Percentiles rank a stretch among this genome's conserved stretches.
These are phyloP conservation scores for Epirrita christyi DNA, from an alignment of 2,888 invertebrate species.

Conservation along the genomic window DNA sequence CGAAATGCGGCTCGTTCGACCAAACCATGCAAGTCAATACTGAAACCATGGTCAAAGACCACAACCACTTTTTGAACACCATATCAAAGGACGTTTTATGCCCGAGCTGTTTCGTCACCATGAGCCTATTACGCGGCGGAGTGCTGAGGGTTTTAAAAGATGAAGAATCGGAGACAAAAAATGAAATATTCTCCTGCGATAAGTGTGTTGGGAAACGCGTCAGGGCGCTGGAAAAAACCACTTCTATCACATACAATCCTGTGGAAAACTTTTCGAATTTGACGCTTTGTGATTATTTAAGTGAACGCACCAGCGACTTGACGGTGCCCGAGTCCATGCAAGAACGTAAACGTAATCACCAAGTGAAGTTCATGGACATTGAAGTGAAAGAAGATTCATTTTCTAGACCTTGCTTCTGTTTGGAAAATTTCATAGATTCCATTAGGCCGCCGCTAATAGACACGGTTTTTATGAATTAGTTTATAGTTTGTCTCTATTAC, in stretches of 20 bases:
- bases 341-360: constrained; percentile 34
- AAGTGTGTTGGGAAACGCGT: constrained; percentile 50
- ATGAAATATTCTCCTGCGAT: constrained; percentile 45
- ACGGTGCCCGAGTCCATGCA: constrained; percentile 4
- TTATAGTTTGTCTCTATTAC: no score
- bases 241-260: constrained; percentile 44
- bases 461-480: constrained; percentile 6
- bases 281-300: constrained; percentile 34
- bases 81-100: constrained; percentile 46
- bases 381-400: constrained; percentile 14
- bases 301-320: constrained; percentile 35
- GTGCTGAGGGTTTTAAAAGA: constrained; percentile 59
- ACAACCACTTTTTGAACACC: constrained; percentile 22
- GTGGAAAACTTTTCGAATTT: constrained; percentile 35
- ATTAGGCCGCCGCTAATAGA: constrained; percentile 56
- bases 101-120: constrained; percentile 56
- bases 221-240: constrained; percentile 44
- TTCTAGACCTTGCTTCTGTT: constrained; percentile 47
- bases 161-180: constrained; percentile 54
- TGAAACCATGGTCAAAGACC: constrained; percentile 21
- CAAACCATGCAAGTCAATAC: constrained; percentile 36
- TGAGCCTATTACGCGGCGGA: constrained; percentile 48
- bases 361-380: constrained; percentile 45
- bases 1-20: constrained; percentile 23
- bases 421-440: constrained; percentile 61